Evolutionary conservation across 2,888 invertebrate genomes (phyloP).

Genomic region (Lingula anatina): DNA sequence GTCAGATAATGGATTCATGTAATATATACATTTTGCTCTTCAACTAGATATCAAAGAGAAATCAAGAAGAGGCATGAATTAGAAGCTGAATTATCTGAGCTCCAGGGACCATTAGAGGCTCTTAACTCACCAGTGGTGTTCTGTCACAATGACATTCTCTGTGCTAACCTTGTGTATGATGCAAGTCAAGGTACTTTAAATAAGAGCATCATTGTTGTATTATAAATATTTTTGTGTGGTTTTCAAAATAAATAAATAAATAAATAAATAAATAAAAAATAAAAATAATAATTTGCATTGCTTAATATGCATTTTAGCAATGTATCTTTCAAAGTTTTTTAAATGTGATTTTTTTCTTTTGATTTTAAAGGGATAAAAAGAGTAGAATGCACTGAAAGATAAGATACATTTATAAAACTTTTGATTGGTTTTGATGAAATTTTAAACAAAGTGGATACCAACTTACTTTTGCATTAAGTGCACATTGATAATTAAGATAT

Average conservation of each 20-base stretch:
- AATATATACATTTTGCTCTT: no score
- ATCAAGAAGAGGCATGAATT: constrained; percentile 60
- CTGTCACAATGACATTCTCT: constrained; percentile 93
- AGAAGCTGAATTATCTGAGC: constrained; percentile 50
- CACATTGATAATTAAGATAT: no score
- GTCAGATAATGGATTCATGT: no score
- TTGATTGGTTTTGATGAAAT: no score
- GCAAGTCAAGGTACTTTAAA: constrained; percentile 49
- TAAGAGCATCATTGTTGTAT: background rate
- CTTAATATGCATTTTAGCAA: no score
- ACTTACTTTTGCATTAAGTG: background rate
- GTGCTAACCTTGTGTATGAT: constrained; percentile 89
- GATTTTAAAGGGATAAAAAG: no score
- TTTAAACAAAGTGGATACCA: background rate
- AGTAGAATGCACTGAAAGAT: no score
- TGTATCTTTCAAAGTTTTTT: background rate
- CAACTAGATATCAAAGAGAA: constrained; percentile 15
- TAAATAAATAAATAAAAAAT: no score
- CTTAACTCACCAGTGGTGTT: constrained; percentile 71
- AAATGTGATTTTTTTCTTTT: no score
- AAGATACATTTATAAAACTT: no score
- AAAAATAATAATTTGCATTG: no score
- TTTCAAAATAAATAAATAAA: background rate
- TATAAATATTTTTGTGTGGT: background rate
- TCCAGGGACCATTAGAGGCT: constrained; percentile 66